Percentiles rank a stretch among this genome's conserved stretches.
These are phyloP conservation scores for Macaria liturata DNA, from an alignment of 2,888 invertebrate species.

Conservation along the genomic window DNA sequence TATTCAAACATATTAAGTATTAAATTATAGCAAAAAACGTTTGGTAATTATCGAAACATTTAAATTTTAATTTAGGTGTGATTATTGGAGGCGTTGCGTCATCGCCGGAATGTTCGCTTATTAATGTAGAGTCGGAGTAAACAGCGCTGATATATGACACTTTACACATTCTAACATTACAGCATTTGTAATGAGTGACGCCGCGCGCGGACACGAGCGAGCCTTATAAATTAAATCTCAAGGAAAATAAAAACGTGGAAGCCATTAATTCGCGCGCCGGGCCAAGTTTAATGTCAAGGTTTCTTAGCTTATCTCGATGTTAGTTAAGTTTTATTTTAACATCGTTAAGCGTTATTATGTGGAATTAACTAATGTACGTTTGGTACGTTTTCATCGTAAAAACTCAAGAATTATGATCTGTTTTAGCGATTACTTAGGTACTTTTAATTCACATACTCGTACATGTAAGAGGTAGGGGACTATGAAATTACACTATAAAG, in stretches of 20 bases:
- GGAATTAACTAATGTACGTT: slow-evolving; percentile 52
- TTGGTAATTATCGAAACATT: slow-evolving; percentile 19
- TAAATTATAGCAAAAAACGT: slow-evolving; percentile 20
- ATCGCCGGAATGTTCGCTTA: slow-evolving; percentile 59
- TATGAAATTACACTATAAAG: too few species aligned
- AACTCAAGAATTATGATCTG: too few species aligned
- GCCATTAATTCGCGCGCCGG: slow-evolving; percentile 82
- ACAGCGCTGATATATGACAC: slow-evolving; percentile 77
- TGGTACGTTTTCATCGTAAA: too few species aligned
- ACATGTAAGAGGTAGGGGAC: too few species aligned
- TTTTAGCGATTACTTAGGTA: background rate
- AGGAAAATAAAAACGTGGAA: slow-evolving; percentile 83
- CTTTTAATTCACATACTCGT: background rate
- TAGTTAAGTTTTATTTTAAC: slow-evolving; percentile 76
- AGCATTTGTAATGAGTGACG: slow-evolving; percentile 79
- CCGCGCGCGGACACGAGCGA: slow-evolving; percentile 66
- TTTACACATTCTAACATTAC: slow-evolving; percentile 76
- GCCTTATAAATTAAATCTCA: slow-evolving; percentile 82
- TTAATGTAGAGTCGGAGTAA: slow-evolving; percentile 66
- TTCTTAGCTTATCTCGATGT: slow-evolving; percentile 79
- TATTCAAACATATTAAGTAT: slow-evolving; percentile 19
- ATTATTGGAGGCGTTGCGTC: slow-evolving; percentile 49
- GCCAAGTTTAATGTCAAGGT: slow-evolving; percentile 84
- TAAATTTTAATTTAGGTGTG: slow-evolving; percentile 23
- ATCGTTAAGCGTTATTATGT: slow-evolving; percentile 67